phyloP scores from a whole-genome alignment of 2,888 invertebrate genomes.

The Ernsta delagoae region DNA sequence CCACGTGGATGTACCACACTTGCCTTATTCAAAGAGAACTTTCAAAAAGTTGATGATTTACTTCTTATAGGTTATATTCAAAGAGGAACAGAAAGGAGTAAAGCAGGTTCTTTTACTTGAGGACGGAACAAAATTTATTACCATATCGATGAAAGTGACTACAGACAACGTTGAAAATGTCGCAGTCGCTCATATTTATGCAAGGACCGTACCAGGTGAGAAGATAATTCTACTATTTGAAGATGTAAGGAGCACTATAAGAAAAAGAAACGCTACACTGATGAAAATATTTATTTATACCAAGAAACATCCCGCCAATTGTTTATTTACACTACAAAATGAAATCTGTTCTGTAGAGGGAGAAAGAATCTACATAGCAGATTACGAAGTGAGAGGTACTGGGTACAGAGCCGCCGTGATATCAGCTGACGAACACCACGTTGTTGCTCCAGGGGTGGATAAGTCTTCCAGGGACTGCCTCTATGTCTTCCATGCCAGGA shows the following conservation, averaged over 20 bases:
- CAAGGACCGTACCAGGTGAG: slow-evolving; percentile 90
- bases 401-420: slow-evolving; percentile 91
- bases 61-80: slow-evolving; percentile 87
- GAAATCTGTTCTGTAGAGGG: slow-evolving; percentile 84
- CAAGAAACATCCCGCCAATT: too few species aligned
- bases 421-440: slow-evolving; percentile 91
- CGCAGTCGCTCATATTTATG: slow-evolving; percentile 87
- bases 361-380: slow-evolving; percentile 90
- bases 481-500: slow-evolving; percentile 92
- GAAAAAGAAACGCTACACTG: too few species aligned
- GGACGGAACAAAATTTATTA: slow-evolving; percentile 89
- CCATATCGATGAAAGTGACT: slow-evolving; percentile 87
- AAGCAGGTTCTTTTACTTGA: slow-evolving; percentile 91
- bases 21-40: too few species aligned
- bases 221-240: neutral
- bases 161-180: slow-evolving; percentile 87
- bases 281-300: too few species aligned
- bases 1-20: too few species aligned
- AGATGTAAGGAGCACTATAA: too few species aligned
- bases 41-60: too few species aligned
- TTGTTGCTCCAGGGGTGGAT: slow-evolving; percentile 93
- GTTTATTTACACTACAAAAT: too few species aligned
- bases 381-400: slow-evolving; percentile 90
- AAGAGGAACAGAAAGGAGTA: slow-evolving; percentile 93
- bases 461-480: slow-evolving; percentile 92